Evolutionary conservation across 2,113 vertebrate species (phyloP).

Genomic region (Lichenostomus cassidix): DNA sequence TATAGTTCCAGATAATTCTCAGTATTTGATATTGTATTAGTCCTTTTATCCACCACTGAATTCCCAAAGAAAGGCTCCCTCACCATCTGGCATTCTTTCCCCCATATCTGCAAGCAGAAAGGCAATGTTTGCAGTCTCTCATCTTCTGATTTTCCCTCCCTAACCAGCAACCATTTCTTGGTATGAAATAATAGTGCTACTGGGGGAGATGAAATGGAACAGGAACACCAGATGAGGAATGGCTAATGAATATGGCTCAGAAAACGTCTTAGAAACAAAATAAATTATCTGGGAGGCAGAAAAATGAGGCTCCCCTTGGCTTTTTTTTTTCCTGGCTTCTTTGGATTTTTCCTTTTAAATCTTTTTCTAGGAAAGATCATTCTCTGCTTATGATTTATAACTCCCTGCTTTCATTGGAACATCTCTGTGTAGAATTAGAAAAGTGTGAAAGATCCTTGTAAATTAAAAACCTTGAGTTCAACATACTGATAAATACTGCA

Average conservation of each 20-base stretch:
- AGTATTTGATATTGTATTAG: background rate
- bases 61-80: background rate
- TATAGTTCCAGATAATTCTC: background rate
- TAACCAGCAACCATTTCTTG: background rate
- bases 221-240: background rate
- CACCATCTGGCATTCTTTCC: background rate
- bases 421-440: conserved; percentile 1
- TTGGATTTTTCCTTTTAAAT: background rate
- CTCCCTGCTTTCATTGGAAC: background rate
- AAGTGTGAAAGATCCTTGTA: background rate
- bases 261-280: conserved; percentile 3
- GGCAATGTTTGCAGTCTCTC: background rate
- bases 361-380: background rate
- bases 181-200: background rate
- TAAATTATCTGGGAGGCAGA: background rate
- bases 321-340: background rate
- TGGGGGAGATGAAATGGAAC: background rate
- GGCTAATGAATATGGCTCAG: background rate
- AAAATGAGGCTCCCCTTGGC: background rate
- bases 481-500: background rate
- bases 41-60: background rate
- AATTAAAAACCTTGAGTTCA: conserved; percentile 22
- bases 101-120: background rate
- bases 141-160: background rate
- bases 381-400: conserved; percentile 5